A percentile compares a stretch with the other conserved stretches of the same genome.
Evolutionary conservation across 2,888 invertebrate genomes (phyloP).

Genomic region (Drosophila atroscutellata): DNA sequence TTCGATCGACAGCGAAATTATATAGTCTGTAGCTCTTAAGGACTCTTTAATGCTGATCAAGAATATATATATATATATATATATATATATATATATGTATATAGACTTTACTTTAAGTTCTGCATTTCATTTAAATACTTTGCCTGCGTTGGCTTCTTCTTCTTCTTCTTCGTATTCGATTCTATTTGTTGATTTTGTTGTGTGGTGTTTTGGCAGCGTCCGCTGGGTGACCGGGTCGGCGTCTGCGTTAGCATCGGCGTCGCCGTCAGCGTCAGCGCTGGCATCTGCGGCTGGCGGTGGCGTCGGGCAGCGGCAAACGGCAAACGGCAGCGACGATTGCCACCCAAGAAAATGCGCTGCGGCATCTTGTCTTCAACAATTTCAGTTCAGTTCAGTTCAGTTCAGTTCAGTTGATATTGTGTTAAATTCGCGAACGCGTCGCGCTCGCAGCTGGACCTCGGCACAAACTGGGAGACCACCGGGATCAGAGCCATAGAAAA

Average conservation of each 20-base stretch:
- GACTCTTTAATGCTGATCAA: not conserved
- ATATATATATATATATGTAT: not conserved
- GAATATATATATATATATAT: not conserved
- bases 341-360: conserved; percentile 73
- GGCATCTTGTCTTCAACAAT: conserved; percentile 75
- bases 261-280: conserved; percentile 27
- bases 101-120: not conserved
- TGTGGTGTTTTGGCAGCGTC: conserved; percentile 52
- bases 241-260: conserved; percentile 28
- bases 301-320: conserved; percentile 17
- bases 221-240: conserved; percentile 73
- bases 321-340: conserved; percentile 40
- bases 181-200: conserved; percentile 19
- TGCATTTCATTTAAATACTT: not conserved
- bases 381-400: conserved; percentile 53
- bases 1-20: not conserved
- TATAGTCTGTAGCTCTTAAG: not conserved
- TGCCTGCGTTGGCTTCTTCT: not conserved
- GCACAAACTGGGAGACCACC: conserved; percentile 2
- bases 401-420: conserved; percentile 72
- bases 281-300: conserved; percentile 20
- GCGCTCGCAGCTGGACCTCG: conserved; percentile 55
- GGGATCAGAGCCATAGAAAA: not conserved
- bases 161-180: not conserved
- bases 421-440: conserved; percentile 81